Evolutionary conservation across 2,113 vertebrate genomes (phyloP).

Genomic region (Rhinoptilus africanus): DNA sequence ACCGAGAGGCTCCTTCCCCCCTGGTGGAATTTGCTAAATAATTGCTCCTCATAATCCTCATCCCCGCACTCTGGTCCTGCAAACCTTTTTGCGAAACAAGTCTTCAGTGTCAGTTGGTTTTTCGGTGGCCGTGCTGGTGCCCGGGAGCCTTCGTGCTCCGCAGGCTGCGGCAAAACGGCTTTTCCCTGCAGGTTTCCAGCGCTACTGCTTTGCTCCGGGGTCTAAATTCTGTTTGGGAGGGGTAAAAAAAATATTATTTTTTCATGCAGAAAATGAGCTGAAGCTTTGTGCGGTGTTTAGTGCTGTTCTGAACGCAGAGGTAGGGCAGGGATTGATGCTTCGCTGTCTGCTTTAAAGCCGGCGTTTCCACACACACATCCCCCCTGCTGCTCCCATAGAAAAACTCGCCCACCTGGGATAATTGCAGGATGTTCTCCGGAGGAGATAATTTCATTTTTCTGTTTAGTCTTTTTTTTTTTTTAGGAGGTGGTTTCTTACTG

Average conservation of each 20-base stretch:
- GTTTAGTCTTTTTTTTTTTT: background rate
- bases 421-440: background rate
- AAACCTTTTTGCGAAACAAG: accelerated
- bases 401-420: background rate
- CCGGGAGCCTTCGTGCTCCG: accelerated
- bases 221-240: background rate
- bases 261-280: background rate
- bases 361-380: background rate
- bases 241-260: background rate
- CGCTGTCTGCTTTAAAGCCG: background rate
- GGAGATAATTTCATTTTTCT: background rate
- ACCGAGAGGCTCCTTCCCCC: background rate
- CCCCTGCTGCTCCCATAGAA: accelerated
- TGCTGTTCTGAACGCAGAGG: background rate
- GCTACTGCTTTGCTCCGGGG: accelerated
- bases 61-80: accelerated
- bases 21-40: background rate
- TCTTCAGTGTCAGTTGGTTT: accelerated
- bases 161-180: background rate
- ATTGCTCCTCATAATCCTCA: background rate
- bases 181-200: background rate
- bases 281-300: accelerated
- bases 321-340: background rate
- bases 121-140: accelerated
- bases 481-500: background rate